Conservation (phyloP, 2,113 vertebrate genomes). For the Platichthys flesus region DNA sequence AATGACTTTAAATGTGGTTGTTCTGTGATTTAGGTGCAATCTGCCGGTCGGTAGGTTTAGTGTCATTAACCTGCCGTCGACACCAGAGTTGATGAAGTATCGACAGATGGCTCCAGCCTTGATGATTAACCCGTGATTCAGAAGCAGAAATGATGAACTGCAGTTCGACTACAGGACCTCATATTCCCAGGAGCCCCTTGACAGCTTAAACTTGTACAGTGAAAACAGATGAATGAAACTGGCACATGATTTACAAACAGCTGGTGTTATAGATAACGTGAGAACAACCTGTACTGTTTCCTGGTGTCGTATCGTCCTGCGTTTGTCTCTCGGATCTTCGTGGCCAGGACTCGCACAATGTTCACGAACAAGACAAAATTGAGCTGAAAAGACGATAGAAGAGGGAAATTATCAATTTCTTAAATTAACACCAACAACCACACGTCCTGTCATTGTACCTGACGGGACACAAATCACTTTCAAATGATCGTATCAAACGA, state of each 20-base stretch:
- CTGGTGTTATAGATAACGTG: not conserved
- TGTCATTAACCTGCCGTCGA: too few relatives aligned
- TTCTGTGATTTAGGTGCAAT: too few relatives aligned
- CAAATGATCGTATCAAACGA: not conserved
- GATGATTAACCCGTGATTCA: too few relatives aligned
- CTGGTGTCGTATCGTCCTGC: constrained; percentile 88
- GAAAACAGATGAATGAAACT: not conserved
- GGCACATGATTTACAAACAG: not conserved
- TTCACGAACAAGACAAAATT: constrained; percentile 93
- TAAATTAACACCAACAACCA: not conserved
- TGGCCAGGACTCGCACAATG: constrained; percentile 90
- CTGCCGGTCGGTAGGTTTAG: too few relatives aligned
- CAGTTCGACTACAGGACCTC: too few relatives aligned
- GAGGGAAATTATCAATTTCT: not conserved
- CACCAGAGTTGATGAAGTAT: too few relatives aligned
- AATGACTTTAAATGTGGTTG: too few relatives aligned
- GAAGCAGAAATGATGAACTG: too few relatives aligned
- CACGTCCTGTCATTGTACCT: not conserved
- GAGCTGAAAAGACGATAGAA: constrained; percentile 82
- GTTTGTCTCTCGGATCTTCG: constrained; percentile 91
- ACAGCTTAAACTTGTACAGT: not conserved
- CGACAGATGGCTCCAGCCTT: too few relatives aligned
- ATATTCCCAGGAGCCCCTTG: too few relatives aligned
- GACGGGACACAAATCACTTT: not conserved
- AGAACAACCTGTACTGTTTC: constrained; percentile 88